These are phyloP conservation scores for Sebastes reedi DNA, from an alignment of 2,797 vertebrate species.

Conservation along the genomic window DNA sequence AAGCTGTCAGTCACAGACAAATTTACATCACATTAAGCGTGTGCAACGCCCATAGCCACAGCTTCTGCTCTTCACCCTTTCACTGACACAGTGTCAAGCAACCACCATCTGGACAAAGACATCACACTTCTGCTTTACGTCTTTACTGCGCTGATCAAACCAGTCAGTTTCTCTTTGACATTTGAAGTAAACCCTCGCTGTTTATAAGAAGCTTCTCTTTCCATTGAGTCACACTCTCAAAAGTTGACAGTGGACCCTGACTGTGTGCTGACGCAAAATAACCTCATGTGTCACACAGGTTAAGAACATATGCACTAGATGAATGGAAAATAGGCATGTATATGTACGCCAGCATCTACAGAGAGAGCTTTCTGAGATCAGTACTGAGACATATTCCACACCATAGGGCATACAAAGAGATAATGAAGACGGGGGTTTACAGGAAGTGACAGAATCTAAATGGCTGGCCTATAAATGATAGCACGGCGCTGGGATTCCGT, in stretches of 20 bases:
- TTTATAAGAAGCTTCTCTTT: constrained; percentile 46
- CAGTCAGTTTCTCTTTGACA: constrained; percentile 1
- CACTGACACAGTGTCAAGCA: not conserved
- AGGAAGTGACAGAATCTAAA: constrained; percentile 22
- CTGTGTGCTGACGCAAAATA: not conserved
- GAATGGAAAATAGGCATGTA: not conserved
- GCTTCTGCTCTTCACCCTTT: not conserved
- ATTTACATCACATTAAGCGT: not conserved
- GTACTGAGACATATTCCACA: not conserved
- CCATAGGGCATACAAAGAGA: not conserved
- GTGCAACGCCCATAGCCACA: not conserved
- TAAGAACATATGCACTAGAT: not conserved
- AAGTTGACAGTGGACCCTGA: not conserved
- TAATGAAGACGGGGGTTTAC: not conserved
- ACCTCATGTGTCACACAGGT: not conserved
- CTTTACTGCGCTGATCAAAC: constrained; percentile 16
- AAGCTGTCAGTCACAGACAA: not conserved
- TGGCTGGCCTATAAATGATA: not conserved
- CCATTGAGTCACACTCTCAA: constrained; percentile 38
- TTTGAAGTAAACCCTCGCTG: constrained; percentile 2
- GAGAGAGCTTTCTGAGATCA: not conserved
- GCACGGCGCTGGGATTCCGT: constrained; percentile 1
- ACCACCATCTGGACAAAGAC: not conserved
- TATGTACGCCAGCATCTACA: not conserved
- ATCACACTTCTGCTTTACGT: constrained; percentile 33